A percentile compares a stretch with the other conserved stretches of the same genome.
Evolutionary conservation across 1,140 invertebrate genomes (phyloP).

Genomic region (Pseudomyrmex cubaensis): DNA sequence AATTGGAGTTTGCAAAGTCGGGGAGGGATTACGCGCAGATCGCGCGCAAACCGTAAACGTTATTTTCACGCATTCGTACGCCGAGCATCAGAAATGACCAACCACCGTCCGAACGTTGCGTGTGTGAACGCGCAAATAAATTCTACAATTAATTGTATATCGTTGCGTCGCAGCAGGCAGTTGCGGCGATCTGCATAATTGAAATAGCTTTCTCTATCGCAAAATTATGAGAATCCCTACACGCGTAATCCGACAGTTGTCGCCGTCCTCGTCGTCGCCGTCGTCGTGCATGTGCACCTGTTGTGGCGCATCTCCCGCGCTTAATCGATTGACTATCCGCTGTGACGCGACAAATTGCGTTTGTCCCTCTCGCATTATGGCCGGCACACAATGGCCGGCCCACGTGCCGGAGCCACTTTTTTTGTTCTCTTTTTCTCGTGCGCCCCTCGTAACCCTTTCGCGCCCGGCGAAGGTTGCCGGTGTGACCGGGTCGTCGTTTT

Average conservation of each 20-base stretch:
- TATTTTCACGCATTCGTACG: constrained; percentile 18
- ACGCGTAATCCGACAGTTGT: constrained; percentile 65
- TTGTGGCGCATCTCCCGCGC: constrained; percentile 72
- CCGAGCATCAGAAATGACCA: constrained; percentile 12
- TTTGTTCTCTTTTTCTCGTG: constrained; percentile 36
- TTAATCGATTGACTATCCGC: constrained; percentile 81
- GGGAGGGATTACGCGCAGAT: background rate
- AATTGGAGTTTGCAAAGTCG: constrained; percentile 1
- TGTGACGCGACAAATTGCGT: constrained; percentile 80
- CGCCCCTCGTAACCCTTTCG: constrained; percentile 47
- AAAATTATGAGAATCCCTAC: constrained; percentile 62
- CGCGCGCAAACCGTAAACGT: constrained; percentile 19
- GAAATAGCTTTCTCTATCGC: constrained; percentile 27
- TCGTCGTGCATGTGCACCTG: constrained; percentile 70
- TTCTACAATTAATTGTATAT: constrained; percentile 54
- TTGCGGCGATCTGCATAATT: constrained; percentile 58
- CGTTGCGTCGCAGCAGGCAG: background rate
- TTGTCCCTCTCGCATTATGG: constrained; percentile 69
- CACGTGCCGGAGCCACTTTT: background rate
- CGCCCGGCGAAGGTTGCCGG: constrained; percentile 45
- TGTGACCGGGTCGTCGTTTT: constrained; percentile 40
- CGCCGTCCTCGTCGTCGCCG: background rate
- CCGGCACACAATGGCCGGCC: constrained; percentile 58
- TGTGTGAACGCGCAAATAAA: constrained; percentile 50
- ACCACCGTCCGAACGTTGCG: constrained; percentile 1